A percentile compares a stretch with the other conserved stretches of the same genome.
phyloP scores from a whole-genome alignment of 2,113 vertebrate species.

The Halichoerus grypus region DNA sequence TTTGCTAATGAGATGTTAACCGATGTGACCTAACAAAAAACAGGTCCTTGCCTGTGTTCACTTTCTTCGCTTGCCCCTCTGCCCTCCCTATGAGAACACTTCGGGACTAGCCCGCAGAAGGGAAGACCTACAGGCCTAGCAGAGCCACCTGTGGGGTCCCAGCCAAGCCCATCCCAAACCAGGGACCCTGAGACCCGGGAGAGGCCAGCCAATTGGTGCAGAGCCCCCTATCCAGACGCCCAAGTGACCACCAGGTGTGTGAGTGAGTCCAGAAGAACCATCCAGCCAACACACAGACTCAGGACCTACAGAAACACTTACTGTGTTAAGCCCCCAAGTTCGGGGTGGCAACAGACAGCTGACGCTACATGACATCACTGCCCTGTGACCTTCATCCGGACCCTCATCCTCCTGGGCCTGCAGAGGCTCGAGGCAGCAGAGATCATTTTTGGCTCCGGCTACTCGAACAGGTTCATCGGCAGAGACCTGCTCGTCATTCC shows the following conservation, averaged over 20 bases:
- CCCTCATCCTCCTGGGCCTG: not conserved
- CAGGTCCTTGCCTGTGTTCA: not conserved
- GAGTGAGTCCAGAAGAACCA: not conserved
- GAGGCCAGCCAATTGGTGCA: not conserved
- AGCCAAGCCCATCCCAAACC: not conserved
- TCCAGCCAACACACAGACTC: not conserved
- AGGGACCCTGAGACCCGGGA: not conserved
- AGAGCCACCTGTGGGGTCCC: no score
- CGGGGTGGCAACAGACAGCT: not conserved
- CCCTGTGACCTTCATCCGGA: not conserved
- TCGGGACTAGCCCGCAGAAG: not conserved
- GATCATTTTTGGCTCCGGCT: not conserved
- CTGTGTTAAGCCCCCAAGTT: not conserved
- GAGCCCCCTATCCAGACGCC: not conserved
- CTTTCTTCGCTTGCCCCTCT: not conserved
- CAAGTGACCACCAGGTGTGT: no score
- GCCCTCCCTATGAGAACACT: not conserved
- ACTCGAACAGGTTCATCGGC: not conserved
- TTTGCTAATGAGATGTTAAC: not conserved
- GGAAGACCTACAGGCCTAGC: not conserved
- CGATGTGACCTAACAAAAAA: not conserved
- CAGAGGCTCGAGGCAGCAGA: not conserved
- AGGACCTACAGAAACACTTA: not conserved
- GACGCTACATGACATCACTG: accelerated
- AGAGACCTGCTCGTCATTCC: not conserved